A percentile compares a stretch with the other conserved stretches of the same genome.
These are phyloP conservation scores for Rhabdophis nuchalis DNA, from an alignment of 2,797 vertebrate species.

Conservation along the genomic window DNA sequence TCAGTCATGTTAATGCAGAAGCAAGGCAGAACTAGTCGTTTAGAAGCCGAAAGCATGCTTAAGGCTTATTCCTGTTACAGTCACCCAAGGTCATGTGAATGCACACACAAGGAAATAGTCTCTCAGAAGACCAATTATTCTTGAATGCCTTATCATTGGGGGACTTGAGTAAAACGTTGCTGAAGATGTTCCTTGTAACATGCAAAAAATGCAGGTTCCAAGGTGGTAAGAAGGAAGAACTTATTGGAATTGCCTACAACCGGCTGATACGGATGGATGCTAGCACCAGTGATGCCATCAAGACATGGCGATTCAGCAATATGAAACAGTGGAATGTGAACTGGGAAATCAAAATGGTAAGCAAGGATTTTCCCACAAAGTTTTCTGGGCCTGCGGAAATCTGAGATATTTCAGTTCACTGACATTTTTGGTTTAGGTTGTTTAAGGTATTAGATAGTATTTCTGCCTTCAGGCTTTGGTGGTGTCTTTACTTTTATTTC, in stretches of 20 bases:
- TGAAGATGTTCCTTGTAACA: background rate
- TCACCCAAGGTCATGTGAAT: background rate
- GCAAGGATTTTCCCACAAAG: background rate
- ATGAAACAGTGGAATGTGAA: constrained; percentile 99
- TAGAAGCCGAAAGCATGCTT: background rate
- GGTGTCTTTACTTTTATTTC: background rate
- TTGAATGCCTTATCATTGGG: background rate
- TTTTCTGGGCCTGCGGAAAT: background rate
- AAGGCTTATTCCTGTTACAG: background rate
- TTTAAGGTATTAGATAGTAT: background rate
- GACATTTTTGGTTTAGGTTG: background rate
- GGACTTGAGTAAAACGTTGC: background rate
- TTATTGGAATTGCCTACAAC: constrained; percentile 97
- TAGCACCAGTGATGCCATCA: constrained; percentile 89
- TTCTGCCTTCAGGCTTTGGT: background rate
- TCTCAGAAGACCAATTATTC: background rate
- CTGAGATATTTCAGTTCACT: background rate
- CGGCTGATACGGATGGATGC: constrained; percentile 95
- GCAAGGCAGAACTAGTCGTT: background rate
- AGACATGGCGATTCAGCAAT: constrained; percentile 98
- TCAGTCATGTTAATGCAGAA: background rate
- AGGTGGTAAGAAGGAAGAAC: constrained; percentile 91
- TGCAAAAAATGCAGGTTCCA: constrained; percentile 79
- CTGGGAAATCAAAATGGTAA: constrained; percentile 99
- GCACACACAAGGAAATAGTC: background rate